Percentiles rank a stretch among this genome's conserved stretches.
Conservation (phyloP, 2,113 vertebrate genomes). For the Cyanocitta stelleri region DNA sequence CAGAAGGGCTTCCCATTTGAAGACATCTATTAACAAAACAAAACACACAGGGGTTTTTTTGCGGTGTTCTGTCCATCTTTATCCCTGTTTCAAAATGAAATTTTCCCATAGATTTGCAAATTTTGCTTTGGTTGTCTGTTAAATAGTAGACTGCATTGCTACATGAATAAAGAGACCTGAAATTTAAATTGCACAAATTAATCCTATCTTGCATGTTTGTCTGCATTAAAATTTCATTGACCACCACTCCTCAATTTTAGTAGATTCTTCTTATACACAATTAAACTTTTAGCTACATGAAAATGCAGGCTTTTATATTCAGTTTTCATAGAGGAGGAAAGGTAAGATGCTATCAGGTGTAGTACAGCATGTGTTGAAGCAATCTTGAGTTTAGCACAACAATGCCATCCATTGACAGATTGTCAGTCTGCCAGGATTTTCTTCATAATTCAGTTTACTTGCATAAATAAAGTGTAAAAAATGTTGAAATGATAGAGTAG, state of each 20-base stretch:
- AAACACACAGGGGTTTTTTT: background rate
- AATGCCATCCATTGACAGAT: background rate
- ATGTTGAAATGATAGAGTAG: background rate
- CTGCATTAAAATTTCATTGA: background rate
- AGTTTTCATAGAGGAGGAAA: background rate
- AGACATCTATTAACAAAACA: background rate
- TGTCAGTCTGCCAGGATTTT: background rate
- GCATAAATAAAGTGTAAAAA: background rate
- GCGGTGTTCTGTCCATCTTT: background rate
- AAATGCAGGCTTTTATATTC: background rate
- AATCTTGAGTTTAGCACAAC: background rate
- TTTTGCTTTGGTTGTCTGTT: background rate
- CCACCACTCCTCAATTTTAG: background rate
- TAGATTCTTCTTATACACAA: background rate
- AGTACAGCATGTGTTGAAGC: background rate
- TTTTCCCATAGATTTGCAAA: background rate
- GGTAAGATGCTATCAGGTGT: background rate
- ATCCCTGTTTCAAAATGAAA: background rate
- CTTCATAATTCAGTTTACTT: background rate
- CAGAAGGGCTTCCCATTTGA: background rate
- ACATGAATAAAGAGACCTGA: background rate
- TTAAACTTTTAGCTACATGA: background rate
- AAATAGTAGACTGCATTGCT: background rate
- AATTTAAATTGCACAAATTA: conserved; percentile 31
- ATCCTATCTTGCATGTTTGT: background rate